phyloP scores from a whole-genome alignment of 2,113 vertebrate genomes.

The Opisthocomus hoazin region DNA sequence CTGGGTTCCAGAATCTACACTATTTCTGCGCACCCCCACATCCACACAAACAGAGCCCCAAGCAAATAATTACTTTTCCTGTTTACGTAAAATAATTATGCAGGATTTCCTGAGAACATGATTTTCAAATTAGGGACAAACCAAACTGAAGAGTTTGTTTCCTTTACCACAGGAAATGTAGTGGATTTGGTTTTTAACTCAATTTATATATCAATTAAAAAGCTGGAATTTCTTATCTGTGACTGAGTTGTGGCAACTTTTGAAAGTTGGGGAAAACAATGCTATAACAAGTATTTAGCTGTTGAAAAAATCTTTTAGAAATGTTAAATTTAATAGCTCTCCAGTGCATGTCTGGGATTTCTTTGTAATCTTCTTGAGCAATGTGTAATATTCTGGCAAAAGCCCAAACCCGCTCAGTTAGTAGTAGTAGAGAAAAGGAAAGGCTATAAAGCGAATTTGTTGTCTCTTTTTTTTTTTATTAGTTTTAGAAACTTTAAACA shows the following conservation, averaged over 20 bases:
- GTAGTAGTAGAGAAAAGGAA: constrained; percentile 50
- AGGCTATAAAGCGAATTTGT: constrained; percentile 58
- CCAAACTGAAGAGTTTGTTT: constrained; percentile 62
- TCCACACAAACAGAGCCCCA: constrained; percentile 8
- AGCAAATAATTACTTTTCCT: constrained; percentile 69
- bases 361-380: constrained; percentile 65
- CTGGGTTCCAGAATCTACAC: neutral
- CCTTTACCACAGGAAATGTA: constrained; percentile 62
- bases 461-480: constrained; percentile 46
- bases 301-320: constrained; percentile 67
- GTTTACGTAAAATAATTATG: constrained; percentile 64
- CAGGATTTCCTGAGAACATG: constrained; percentile 63
- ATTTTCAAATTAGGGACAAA: constrained; percentile 68
- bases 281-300: constrained; percentile 38
- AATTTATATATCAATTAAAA: constrained; percentile 60
- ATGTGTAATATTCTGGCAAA: constrained; percentile 64
- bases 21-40: neutral
- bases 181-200: constrained; percentile 48
- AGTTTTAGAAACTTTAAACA: constrained; percentile 51
- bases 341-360: constrained; percentile 60
- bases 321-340: constrained; percentile 56
- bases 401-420: constrained; percentile 39
- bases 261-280: constrained; percentile 32
- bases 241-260: constrained; percentile 33
- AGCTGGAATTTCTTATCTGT: constrained; percentile 49